These are phyloP conservation scores for Anorthoa munda DNA, from an alignment of 2,888 invertebrate genomes.

Conservation along the genomic window DNA sequence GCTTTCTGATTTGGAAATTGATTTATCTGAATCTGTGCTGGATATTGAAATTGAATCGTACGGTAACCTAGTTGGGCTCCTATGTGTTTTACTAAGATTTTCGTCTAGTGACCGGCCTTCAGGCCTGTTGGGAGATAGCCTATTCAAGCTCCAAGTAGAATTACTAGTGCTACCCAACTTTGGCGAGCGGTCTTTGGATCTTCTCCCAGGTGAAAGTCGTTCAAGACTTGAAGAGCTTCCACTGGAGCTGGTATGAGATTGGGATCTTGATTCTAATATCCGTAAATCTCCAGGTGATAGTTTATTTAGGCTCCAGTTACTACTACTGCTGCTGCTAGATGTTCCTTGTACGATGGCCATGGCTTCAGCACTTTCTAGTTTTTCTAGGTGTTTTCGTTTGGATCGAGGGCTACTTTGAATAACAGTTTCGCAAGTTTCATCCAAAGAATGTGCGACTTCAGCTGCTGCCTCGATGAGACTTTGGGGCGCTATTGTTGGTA, in stretches of 20 bases:
- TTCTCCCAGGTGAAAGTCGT: conserved; percentile 87
- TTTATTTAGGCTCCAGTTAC: conserved; percentile 90
- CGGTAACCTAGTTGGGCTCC: conserved; percentile 87
- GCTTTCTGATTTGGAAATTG: conserved; percentile 89
- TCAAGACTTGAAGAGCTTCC: conserved; percentile 89
- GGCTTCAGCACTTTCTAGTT: conserved; percentile 87
- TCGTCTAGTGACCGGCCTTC: conserved; percentile 89
- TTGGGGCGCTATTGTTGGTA: conserved; percentile 80
- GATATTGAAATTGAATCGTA: conserved; percentile 89
- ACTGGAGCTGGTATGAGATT: conserved; percentile 89
- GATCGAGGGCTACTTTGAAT: conserved; percentile 92
- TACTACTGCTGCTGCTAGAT: conserved; percentile 89
- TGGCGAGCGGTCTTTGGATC: conserved; percentile 89
- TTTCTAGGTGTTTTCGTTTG: conserved; percentile 88
- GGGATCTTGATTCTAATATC: conserved; percentile 88
- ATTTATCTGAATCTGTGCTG: conserved; percentile 89
- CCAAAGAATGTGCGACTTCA: conserved; percentile 92
- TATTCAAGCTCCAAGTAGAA: conserved; percentile 89
- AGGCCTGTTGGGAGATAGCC: conserved; percentile 87
- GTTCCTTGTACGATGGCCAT: conserved; percentile 87
- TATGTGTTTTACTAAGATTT: conserved; percentile 85
- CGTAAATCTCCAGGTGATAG: conserved; percentile 88
- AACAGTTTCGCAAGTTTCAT: conserved; percentile 93
- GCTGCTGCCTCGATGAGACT: conserved; percentile 92
- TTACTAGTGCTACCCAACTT: conserved; percentile 89